Percentiles rank a stretch among this genome's conserved stretches.
Evolutionary conservation across 2,113 vertebrate genomes (phyloP).

Genomic region (Pseudopodoces humilis): DNA sequence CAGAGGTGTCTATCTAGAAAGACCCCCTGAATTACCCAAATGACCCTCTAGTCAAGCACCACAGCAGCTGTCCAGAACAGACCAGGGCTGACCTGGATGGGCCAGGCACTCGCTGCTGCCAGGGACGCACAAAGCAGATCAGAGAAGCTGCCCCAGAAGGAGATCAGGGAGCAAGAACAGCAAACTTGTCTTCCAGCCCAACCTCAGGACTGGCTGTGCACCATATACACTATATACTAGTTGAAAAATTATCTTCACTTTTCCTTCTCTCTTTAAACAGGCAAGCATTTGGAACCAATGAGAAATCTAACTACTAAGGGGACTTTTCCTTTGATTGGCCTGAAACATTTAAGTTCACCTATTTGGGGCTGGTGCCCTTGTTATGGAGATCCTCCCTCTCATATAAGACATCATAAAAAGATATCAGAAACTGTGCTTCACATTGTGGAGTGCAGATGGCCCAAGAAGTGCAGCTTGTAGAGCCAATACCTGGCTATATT

Average conservation of each 20-base stretch:
- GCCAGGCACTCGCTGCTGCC: not conserved
- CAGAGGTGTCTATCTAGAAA: not conserved
- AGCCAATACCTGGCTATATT: not conserved
- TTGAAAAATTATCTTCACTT: not conserved
- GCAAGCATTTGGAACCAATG: not conserved
- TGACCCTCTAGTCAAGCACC: not conserved
- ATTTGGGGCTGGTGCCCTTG: not conserved
- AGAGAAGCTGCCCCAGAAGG: not conserved
- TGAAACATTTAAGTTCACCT: not conserved
- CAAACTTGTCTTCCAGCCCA: not conserved
- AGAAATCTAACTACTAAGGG: not conserved
- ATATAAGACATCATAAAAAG: not conserved
- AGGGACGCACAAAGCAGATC: not conserved
- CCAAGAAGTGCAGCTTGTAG: not conserved
- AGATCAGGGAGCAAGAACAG: not conserved
- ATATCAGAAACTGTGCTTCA: not conserved
- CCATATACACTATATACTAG: fast-evolving
- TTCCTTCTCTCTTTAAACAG: not conserved
- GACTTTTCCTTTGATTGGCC: not conserved
- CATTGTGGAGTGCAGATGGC: not conserved
- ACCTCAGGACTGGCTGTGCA: not conserved
- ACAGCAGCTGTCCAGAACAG: not conserved
- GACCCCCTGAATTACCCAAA: not conserved
- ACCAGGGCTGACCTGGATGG: fast-evolving
- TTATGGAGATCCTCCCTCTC: not conserved